Evolutionary conservation across 2,888 invertebrate genomes (phyloP), one percentile per base, ranked within the genome.

Genomic region (Xylophagus ater): DNA sequence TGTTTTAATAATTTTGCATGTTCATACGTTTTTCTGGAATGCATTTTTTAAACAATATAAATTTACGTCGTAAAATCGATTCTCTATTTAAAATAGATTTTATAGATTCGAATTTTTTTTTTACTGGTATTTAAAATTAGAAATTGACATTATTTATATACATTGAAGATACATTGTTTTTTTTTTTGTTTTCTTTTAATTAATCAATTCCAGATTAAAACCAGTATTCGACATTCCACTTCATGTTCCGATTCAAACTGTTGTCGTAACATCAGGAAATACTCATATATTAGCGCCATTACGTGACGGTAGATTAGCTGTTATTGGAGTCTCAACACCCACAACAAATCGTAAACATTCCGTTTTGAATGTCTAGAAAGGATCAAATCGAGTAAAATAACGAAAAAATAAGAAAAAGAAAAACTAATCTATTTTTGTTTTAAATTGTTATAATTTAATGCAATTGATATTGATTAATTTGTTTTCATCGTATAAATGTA

Each of bases 241-340:
- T 35, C 69, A 70, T 49, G 62, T 69, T 49, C 69, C 69, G 40
- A 65, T 70, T 39, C 68, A 69, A 53, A 66, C 67, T 12, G 63
- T 69, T 18, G 63, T 69, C 32, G 63, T 69, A 8, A 66, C 70
- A 12, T 61, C 65, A 12, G 68, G 69, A 25, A 69, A 68, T 48
- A 73, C 72, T 23, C 76, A 76, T 50, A 62, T 76, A 36, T 55
- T 76, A 44, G 72, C 69, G 1, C 72, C 74, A 1, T 57, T 76
- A 12, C 60, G 68, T 2, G 75, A 76, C 52, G 76, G 76, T 4
- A 66, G 65, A 30, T 52, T 70, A 29, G 66, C 67, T n/a, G 65
- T 70, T 26, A 61, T 70, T 31, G 68, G 66, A 37, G 61, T 68
- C 4, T 62, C 66, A 36, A 47, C 62, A 44, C 64, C 66, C 4